These are phyloP conservation scores for Biston betularia DNA, from an alignment of 2,888 invertebrate genomes.

Conservation along the genomic window DNA sequence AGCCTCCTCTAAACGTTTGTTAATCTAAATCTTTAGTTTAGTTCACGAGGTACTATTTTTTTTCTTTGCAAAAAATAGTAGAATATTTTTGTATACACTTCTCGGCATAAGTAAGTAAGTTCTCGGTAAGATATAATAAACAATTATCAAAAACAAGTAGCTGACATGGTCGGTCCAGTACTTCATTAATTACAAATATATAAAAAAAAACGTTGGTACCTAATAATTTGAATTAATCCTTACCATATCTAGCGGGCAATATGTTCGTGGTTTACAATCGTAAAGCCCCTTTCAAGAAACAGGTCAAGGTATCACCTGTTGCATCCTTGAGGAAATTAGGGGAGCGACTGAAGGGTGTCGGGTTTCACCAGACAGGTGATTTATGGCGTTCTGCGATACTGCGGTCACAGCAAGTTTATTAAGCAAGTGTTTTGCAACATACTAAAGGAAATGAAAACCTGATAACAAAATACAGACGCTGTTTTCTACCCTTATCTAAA, in stretches of 20 bases:
- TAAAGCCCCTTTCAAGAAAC: constrained; percentile 74
- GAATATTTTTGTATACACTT: no score
- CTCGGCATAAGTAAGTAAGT: no score
- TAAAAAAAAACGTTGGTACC: no score
- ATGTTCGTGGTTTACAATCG: constrained; percentile 39
- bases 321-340: constrained; percentile 68
- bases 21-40: no score
- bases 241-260: constrained; percentile 13
- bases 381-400: constrained; percentile 44
- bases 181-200: no score
- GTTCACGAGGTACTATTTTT: no score
- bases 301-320: constrained; percentile 81
- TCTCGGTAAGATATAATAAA: no score
- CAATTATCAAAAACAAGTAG: no score
- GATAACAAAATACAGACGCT: background rate
- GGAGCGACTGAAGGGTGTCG: constrained; percentile 49
- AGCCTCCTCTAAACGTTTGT: no score
- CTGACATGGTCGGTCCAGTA: no score
- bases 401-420: constrained; percentile 15
- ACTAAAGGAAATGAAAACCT: background rate
- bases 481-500: background rate
- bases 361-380: constrained; percentile 52
- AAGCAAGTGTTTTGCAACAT: background rate
- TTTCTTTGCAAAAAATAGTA: no score
- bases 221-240: background rate